Evolutionary conservation across 2,113 vertebrate genomes (phyloP).

Genomic region (Isurus oxyrinchus): DNA sequence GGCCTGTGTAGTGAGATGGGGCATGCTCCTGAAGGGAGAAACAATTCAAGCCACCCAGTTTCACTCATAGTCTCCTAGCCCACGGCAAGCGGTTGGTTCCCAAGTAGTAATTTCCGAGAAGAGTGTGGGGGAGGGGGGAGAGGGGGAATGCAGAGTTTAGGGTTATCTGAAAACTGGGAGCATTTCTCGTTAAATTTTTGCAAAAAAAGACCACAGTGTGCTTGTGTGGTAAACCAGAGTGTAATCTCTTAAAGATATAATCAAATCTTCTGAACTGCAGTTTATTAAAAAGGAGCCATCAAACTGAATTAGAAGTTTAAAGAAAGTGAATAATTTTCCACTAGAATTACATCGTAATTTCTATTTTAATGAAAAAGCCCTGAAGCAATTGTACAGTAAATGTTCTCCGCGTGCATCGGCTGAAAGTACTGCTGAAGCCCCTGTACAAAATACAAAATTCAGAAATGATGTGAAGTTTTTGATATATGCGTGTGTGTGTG

Average conservation of each 20-base stretch:
- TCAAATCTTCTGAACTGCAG: background rate
- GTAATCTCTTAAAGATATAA: conserved; percentile 1
- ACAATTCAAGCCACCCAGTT: background rate
- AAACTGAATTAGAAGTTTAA: background rate
- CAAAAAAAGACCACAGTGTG: background rate
- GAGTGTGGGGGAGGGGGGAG: background rate
- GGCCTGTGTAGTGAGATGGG: background rate
- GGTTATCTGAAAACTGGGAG: background rate
- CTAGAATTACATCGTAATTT: background rate
- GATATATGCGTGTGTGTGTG: too few relatives aligned
- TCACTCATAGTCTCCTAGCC: background rate
- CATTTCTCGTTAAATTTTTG: background rate
- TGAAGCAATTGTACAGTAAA: background rate
- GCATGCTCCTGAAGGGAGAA: background rate
- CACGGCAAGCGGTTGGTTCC: background rate
- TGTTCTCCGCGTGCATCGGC: background rate
- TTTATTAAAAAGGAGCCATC: background rate
- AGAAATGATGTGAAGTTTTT: background rate
- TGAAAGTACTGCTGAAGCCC: background rate
- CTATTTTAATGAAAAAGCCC: background rate
- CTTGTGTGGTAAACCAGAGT: conserved; percentile 4
- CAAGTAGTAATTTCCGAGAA: background rate
- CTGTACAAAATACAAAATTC: background rate
- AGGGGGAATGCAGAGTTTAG: background rate
- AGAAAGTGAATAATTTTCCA: background rate